Conservation (phyloP, 2,888 invertebrate genomes). For the Oligia fasciuncula region DNA sequence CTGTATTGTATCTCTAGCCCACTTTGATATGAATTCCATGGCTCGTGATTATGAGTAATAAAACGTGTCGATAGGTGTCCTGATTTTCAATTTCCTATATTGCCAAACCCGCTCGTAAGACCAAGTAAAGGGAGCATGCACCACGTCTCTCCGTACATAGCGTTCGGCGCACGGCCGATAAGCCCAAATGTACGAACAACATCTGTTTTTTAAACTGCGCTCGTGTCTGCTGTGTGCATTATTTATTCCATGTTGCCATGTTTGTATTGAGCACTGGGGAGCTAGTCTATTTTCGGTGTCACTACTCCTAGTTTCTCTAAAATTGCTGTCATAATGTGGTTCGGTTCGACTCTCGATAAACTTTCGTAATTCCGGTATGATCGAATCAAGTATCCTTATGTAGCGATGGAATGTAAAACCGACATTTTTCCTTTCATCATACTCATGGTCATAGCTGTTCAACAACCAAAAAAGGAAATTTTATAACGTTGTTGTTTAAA, state of each 20-base stretch:
- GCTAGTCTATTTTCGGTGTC: slow-evolving; percentile 76
- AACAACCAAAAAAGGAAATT: slow-evolving; percentile 33
- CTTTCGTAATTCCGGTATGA: slow-evolving; percentile 45
- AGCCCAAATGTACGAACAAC: slow-evolving; percentile 73
- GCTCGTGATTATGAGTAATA: slow-evolving; percentile 43
- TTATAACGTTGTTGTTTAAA: slow-evolving; percentile 48
- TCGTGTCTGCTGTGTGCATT: slow-evolving; percentile 59
- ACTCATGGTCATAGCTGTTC: not conserved
- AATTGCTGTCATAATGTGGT: slow-evolving; percentile 50
- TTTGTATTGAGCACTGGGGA: slow-evolving; percentile 71
- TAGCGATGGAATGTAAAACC: slow-evolving; percentile 45
- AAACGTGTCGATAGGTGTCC: slow-evolving; percentile 55
- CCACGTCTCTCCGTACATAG: slow-evolving; percentile 62
- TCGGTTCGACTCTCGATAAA: slow-evolving; percentile 21
- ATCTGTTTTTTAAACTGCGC: slow-evolving; percentile 80
- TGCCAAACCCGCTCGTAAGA: slow-evolving; percentile 69
- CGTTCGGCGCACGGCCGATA: slow-evolving; percentile 60
- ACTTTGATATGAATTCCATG: slow-evolving; percentile 45
- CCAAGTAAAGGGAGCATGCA: slow-evolving; percentile 65
- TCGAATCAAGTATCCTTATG: slow-evolving; percentile 56
- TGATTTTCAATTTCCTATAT: slow-evolving; percentile 65
- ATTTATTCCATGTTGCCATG: slow-evolving; percentile 73
- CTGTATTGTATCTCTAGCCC: slow-evolving; percentile 35
- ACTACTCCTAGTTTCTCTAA: slow-evolving; percentile 73
- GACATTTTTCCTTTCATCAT: slow-evolving; percentile 47